Evolutionary conservation across 2,797 vertebrate genomes (phyloP), one percentile per base, ranked within the genome.

Genomic region (Leptodactylus fallax): DNA sequence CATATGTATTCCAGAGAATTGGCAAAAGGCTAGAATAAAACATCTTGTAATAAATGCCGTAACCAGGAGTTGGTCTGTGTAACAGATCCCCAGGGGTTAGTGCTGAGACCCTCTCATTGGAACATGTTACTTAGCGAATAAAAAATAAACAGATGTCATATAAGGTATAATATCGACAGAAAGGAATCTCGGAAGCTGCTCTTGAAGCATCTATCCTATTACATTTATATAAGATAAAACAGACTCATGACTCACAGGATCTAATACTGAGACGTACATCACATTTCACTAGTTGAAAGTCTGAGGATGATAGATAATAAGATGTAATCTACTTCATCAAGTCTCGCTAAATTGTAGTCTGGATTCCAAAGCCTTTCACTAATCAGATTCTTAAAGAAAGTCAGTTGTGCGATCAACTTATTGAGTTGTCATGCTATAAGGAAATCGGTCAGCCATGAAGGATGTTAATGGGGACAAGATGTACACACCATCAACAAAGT

Each of bases 391-490:
- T 71, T 58, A 60, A 60, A 58, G 25, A 25, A n/a, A 16, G 23
- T 67, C 76, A 85, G 74, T 79, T 65, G 27, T 19, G 58, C 71
- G 49, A 74, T 56, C 21, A 74, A 51, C 67, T 65, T 78, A 56
- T 83, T 71, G 27, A 56, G 25, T n/a, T 17, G 19, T 81, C 78
- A 61, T 87, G 65, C 10, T 58, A 16, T 71, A 86, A 61, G 55
- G 53, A 79, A 87, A 81, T 60, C 60, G 16, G 27, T 72, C 65
- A 87, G 45, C 63, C 78, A 87, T 87, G 77, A 86, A 86, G 85
- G 56, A 81, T 87, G 85, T n/a, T 87, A 81, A 87, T 87, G 47
- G 65, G 36, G 27, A 49, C 78, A 81, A 87, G 85, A 60, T 87
- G 85, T 72, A 67, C 12, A 55, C 45, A 49, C 8, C 21, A 49